These are phyloP conservation scores for Aplochiton taeniatus DNA, from an alignment of 2,797 vertebrate genomes.

Conservation along the genomic window DNA sequence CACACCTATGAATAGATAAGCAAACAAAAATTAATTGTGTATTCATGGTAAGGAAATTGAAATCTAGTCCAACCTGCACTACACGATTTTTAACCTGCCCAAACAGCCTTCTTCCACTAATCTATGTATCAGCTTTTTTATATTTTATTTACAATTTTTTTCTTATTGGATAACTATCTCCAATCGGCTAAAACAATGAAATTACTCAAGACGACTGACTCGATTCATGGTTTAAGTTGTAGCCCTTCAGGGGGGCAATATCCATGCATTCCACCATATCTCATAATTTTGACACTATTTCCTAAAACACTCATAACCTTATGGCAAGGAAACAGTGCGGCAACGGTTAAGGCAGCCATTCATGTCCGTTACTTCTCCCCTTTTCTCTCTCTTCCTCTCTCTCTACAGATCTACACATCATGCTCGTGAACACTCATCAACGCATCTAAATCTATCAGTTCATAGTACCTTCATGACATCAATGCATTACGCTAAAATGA, in stretches of 20 bases:
- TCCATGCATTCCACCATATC: too few relatives aligned
- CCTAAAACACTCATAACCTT: conserved; percentile 40
- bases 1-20: conserved; percentile 85
- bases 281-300: conserved; percentile 7
- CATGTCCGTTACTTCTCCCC: conserved; percentile 42
- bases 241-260: too few relatives aligned
- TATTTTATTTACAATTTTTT: too few relatives aligned
- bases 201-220: too few relatives aligned
- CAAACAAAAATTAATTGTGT: conserved; percentile 48
- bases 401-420: conserved; percentile 44
- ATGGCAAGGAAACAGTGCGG: conserved; percentile 54
- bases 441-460: conserved; percentile 27
- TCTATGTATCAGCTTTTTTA: too few relatives aligned
- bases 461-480: conserved; percentile 58
- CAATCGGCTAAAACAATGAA: too few relatives aligned
- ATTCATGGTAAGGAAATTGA: conserved; percentile 47
- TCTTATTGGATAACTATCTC: too few relatives aligned
- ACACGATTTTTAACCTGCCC: neutral
- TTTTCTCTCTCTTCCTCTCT: conserved; percentile 47
- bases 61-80: conserved; percentile 32
- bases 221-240: too few relatives aligned
- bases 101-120: too few relatives aligned
- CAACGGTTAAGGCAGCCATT: conserved; percentile 50
- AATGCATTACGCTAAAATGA: conserved; percentile 55
- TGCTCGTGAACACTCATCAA: conserved; percentile 50